These are phyloP conservation scores for Microtus richardsoni DNA, from an alignment of 2,113 vertebrate genomes.

Conservation along the genomic window DNA sequence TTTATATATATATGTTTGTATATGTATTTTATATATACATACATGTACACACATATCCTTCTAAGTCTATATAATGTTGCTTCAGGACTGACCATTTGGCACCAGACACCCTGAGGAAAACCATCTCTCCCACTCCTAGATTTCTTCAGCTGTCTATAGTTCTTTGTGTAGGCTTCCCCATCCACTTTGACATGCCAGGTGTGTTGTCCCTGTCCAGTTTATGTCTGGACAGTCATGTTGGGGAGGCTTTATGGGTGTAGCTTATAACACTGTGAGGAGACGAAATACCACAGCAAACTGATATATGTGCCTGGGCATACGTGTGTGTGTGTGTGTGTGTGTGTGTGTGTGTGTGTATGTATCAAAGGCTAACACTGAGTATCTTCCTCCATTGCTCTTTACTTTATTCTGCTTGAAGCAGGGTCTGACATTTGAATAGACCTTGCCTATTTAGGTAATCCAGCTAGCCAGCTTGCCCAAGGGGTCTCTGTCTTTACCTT, in stretches of 20 bases:
- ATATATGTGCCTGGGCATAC: background rate
- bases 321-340: too few relatives aligned
- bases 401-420: background rate
- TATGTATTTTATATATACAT: background rate
- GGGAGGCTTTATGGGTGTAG: background rate
- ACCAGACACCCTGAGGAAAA: background rate
- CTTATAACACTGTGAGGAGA: background rate
- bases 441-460: background rate
- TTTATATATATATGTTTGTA: too few relatives aligned
- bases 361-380: background rate
- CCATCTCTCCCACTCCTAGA: background rate
- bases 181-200: background rate
- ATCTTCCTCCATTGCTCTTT: background rate
- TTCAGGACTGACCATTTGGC: background rate
- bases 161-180: background rate
- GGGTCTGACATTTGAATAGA: background rate
- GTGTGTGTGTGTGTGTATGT: background rate
- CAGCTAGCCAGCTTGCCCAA: background rate
- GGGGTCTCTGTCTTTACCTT: background rate
- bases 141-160: background rate
- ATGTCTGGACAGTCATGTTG: background rate
- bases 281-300: background rate
- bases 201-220: background rate
- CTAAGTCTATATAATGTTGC: background rate
- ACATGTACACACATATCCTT: too few relatives aligned